Conservation (phyloP, 2,888 invertebrate species). For the Drosophila gaucha region DNA sequence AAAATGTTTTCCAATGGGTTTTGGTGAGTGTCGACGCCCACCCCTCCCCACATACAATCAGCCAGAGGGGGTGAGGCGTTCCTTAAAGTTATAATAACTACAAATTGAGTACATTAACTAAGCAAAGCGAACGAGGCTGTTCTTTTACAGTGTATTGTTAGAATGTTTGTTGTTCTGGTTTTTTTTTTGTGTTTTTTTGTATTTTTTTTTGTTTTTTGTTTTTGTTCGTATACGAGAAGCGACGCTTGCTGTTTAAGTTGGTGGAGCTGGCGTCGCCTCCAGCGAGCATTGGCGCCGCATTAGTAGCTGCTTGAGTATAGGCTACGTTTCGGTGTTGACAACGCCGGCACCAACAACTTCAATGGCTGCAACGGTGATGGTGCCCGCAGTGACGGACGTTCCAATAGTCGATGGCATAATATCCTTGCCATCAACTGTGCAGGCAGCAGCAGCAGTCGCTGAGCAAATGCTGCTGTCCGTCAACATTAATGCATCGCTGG, state of each 20-base stretch:
- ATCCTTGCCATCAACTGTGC: constrained; percentile 56
- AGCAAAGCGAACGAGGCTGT: constrained; percentile 40
- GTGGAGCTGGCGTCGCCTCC: constrained; percentile 31
- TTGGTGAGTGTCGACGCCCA: constrained; percentile 64
- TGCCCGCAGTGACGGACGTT: constrained; percentile 46
- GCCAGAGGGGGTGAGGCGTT: constrained; percentile 17
- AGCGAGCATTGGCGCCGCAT: constrained; percentile 81
- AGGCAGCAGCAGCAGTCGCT: constrained; percentile 29
- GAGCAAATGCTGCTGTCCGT: constrained; percentile 43
- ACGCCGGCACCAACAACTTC: constrained; percentile 68
- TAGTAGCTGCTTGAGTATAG: constrained; percentile 85
- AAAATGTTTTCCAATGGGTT: constrained; percentile 69
- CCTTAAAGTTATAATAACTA: constrained; percentile 43
- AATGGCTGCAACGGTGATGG: constrained; percentile 64
- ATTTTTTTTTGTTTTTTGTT: constrained; percentile 12
- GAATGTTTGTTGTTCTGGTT: constrained; percentile 49
- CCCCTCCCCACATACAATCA: neutral
- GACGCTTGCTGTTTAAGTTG: constrained; percentile 10
- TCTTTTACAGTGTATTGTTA: constrained; percentile 40
- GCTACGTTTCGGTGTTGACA: constrained; percentile 84
- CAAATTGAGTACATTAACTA: constrained; percentile 42
- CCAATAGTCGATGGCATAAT: constrained; percentile 52
- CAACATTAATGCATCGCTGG: constrained; percentile 49
- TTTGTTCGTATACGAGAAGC: constrained; percentile 52
- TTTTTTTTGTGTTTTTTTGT: constrained; percentile 9